Conservation (phyloP, 2,113 vertebrate genomes). For the Irena cyanogastra region DNA sequence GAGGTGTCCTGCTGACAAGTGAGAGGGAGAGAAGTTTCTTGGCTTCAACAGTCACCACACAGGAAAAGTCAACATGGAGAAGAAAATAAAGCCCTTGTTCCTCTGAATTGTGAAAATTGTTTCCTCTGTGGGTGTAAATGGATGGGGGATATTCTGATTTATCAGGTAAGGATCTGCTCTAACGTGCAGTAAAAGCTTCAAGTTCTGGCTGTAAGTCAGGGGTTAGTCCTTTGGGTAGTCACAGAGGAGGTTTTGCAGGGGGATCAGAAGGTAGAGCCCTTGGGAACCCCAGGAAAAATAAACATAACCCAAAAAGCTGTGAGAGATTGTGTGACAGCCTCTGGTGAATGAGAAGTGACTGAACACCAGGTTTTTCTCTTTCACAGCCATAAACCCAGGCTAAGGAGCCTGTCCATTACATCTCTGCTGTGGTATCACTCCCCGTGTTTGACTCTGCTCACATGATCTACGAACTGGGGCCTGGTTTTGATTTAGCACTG, state of each 20-base stretch:
- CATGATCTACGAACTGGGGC: conserved; percentile 53
- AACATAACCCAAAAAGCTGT: conserved; percentile 28
- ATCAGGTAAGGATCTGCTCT: conserved; percentile 26
- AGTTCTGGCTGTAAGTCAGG: not conserved
- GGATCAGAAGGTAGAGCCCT: conserved; percentile 1
- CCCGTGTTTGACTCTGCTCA: conserved; percentile 7
- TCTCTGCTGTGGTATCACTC: conserved; percentile 35
- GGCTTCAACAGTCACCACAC: not conserved
- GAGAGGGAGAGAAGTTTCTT: not conserved
- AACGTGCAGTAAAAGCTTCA: not conserved
- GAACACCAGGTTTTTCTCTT: conserved; percentile 62
- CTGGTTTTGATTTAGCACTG: conserved; percentile 64
- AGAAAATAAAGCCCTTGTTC: conserved; percentile 30
- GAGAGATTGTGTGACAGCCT: conserved; percentile 41
- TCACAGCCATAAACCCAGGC: conserved; percentile 37
- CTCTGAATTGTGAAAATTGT: not conserved
- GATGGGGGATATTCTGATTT: conserved; percentile 25
- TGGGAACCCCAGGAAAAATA: conserved; percentile 31
- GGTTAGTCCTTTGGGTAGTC: not conserved
- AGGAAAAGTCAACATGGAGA: not conserved
- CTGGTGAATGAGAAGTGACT: conserved; percentile 48
- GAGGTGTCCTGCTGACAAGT: not conserved
- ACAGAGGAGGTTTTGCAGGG: not conserved
- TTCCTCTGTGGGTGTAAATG: conserved; percentile 26
- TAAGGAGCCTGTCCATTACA: conserved; percentile 29